Percentiles rank a stretch among this genome's conserved stretches.
These are phyloP conservation scores for Metallyticus violacea DNA, from an alignment of 2,888 invertebrate genomes.

Conservation along the genomic window DNA sequence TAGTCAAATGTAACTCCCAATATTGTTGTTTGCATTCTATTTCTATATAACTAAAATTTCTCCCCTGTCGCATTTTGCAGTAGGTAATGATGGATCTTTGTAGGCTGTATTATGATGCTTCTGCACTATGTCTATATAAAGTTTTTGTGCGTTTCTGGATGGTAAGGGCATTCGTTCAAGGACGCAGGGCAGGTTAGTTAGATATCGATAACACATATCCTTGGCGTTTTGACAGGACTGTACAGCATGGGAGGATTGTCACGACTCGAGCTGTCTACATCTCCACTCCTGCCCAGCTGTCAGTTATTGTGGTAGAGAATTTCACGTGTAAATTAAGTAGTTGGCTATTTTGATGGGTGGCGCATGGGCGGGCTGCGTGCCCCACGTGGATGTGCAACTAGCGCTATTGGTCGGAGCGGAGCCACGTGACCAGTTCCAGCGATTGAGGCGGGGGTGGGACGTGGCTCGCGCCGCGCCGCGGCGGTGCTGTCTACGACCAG, in stretches of 20 bases:
- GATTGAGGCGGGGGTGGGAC: background rate
- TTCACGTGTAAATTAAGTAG: constrained; percentile 12
- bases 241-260: background rate
- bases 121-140: too few relatives aligned
- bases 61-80: too few relatives aligned
- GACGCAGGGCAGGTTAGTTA: too few relatives aligned
- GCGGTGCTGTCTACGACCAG: background rate
- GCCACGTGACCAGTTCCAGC: background rate
- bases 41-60: too few relatives aligned
- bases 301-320: background rate
- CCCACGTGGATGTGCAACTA: constrained; percentile 2
- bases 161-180: too few relatives aligned
- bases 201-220: too few relatives aligned
- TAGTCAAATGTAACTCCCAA: too few relatives aligned
- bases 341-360: constrained; percentile 11
- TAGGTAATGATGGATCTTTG: too few relatives aligned
- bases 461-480: background rate
- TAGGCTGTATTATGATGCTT: too few relatives aligned
- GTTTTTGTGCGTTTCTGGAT: too few relatives aligned
- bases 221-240: too few relatives aligned
- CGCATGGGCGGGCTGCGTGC: constrained; percentile 10
- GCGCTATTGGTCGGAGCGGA: background rate
- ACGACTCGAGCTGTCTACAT: background rate
- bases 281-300: background rate
- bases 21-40: too few relatives aligned